These are phyloP conservation scores for Strigamia transsilvanica DNA, from an alignment of 2,888 invertebrate genomes.

Conservation along the genomic window DNA sequence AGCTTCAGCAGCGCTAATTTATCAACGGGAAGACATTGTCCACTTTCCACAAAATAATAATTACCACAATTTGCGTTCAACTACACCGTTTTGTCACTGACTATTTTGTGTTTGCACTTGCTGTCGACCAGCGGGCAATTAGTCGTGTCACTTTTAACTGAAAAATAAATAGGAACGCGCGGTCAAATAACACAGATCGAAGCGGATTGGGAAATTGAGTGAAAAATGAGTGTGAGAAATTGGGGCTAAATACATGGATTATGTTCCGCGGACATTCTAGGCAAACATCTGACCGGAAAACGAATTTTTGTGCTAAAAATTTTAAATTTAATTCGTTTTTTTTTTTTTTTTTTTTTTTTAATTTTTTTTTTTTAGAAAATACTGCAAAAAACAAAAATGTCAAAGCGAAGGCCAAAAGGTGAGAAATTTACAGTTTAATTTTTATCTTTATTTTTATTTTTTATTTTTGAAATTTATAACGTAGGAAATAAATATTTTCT, in stretches of 20 bases:
- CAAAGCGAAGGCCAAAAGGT: too few relatives aligned
- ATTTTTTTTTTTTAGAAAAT: too few relatives aligned
- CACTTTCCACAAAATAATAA: not conserved
- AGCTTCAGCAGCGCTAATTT: not conserved
- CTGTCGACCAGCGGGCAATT: not conserved
- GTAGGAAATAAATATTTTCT: too few relatives aligned
- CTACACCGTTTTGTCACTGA: conserved; percentile 12
- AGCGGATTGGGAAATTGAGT: not conserved
- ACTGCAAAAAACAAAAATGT: too few relatives aligned
- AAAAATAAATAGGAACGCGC: conserved; percentile 18
- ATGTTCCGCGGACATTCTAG: too few relatives aligned
- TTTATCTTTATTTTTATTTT: too few relatives aligned
- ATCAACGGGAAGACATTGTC: conserved; percentile 9
- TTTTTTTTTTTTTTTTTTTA: too few relatives aligned
- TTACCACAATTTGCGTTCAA: not conserved
- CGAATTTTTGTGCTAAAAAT: too few relatives aligned
- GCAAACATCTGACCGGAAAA: too few relatives aligned
- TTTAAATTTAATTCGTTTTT: too few relatives aligned
- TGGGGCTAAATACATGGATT: not conserved
- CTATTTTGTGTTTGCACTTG: conserved; percentile 9
- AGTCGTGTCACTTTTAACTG: not conserved
- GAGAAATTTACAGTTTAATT: too few relatives aligned
- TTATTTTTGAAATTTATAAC: too few relatives aligned
- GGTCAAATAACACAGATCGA: not conserved
- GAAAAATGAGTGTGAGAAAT: conserved; percentile 10